Evolutionary conservation across 2,797 vertebrate genomes (phyloP).

Genomic region (Bufotes viridis): DNA sequence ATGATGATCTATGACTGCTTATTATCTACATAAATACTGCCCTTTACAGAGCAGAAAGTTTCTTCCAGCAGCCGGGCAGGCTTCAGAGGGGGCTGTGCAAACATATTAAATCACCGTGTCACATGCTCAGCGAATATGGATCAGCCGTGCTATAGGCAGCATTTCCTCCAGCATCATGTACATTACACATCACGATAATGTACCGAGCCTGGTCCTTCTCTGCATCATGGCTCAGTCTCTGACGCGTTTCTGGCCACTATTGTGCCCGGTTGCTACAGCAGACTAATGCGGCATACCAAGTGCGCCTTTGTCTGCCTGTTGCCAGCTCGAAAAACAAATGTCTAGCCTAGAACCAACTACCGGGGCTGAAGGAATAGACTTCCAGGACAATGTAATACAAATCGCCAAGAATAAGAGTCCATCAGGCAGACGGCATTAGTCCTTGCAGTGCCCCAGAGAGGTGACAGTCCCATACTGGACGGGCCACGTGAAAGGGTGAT

Average conservation of each 20-base stretch:
- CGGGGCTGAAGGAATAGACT: conserved; percentile 25
- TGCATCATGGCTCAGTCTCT: conserved; percentile 5
- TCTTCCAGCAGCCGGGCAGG: conserved; percentile 11
- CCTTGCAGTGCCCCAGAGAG: conserved; percentile 24
- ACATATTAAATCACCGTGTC: conserved; percentile 28
- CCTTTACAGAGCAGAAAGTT: conserved; percentile 14
- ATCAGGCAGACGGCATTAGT: conserved; percentile 32
- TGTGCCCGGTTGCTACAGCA: conserved; percentile 25
- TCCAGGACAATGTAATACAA: conserved; percentile 37
- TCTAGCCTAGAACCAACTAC: conserved; percentile 33
- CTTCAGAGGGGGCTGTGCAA: conserved; percentile 33
- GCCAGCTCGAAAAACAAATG: conserved; percentile 40
- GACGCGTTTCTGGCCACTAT: conserved; percentile 36
- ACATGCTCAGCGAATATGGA: not conserved
- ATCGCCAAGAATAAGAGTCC: conserved; percentile 42
- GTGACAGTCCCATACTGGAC: not conserved
- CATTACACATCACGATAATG: not conserved
- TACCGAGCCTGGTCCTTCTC: not conserved
- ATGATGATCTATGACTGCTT: not conserved
- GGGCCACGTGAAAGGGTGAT: not conserved
- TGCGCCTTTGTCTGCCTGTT: conserved; percentile 24
- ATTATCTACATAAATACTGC: conserved; percentile 28
- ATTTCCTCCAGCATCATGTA: not conserved
- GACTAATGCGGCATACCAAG: conserved; percentile 42
- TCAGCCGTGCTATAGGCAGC: not conserved